Evolutionary conservation across 2,888 invertebrate genomes (phyloP), one percentile per base, ranked within the genome.

Genomic region (Oligia strigilis): DNA sequence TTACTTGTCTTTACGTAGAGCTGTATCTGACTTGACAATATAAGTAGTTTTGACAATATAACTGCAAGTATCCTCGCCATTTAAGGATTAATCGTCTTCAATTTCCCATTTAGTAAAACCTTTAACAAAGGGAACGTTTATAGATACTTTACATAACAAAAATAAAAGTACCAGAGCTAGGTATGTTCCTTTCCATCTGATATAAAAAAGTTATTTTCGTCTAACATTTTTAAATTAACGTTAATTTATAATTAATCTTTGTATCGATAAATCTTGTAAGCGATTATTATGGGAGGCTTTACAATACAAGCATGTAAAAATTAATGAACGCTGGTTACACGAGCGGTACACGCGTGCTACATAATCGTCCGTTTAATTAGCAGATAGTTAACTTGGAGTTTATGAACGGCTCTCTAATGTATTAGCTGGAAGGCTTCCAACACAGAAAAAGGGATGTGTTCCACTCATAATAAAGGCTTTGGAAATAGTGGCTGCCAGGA

Each of bases 301-400:
- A 75, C 77, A 46, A 82, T 80, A 89, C 88, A 88, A 87, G 81
- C 81, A 78, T 82, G 87, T 85, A 88, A 87, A 92, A 90, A 83
- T 88, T 90, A 90, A 91, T 91, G 88, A 90, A 86, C 80, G 66
- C 80, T 85, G 87, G 90, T 91, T 92, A 92, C 90, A 91, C 82
- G 91, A 85, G 71, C 82, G 87, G 90, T 90, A 91, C 85, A 89
- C 81, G 84, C 89, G 88, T 90, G 87, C 92, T 91, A 91, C 90
- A 86, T 93, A 92, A 92, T 91, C 66, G 69, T 49, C 77, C 76
- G 72, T 87, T 93, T 90, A 92, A 93, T 93, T 92, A 92, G 89
- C 83, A 79, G 86, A 83, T 88, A 85, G 80, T 88, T 87, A 83
- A 85, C 79, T 75, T n/a, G 49, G 43, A 55, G 70, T 76, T 75